phyloP scores from a whole-genome alignment of 2,113 vertebrate genomes.

The Anhinga rufa region DNA sequence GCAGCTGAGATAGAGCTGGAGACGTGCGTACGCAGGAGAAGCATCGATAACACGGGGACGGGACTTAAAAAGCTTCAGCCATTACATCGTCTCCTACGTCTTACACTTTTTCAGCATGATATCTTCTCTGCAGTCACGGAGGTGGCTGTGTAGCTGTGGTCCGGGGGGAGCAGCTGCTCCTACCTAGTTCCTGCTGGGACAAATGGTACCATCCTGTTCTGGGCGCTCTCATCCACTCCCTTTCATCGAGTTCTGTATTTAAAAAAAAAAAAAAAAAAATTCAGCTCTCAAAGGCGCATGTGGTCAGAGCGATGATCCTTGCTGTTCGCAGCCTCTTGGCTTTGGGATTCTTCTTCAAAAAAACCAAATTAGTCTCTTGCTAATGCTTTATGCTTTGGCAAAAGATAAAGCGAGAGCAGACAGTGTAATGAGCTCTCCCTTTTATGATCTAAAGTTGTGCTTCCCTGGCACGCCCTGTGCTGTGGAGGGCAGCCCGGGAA shows the following conservation, averaged over 20 bases:
- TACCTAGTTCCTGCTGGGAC: neutral
- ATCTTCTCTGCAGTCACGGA: neutral
- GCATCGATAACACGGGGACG: fast-evolving
- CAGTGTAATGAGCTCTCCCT: neutral
- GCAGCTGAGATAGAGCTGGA: neutral
- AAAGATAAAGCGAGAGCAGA: neutral
- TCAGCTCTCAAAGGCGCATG: neutral
- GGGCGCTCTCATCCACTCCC: neutral
- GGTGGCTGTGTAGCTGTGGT: too few relatives aligned
- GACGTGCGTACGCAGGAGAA: fast-evolving
- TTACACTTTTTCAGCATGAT: fast-evolving
- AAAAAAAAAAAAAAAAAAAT: neutral
- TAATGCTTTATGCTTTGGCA: neutral
- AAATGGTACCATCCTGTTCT: neutral
- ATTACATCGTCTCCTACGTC: fast-evolving
- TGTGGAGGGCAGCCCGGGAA: neutral
- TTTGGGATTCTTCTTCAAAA: neutral
- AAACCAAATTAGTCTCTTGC: neutral
- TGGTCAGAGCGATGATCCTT: neutral
- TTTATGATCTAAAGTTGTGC: neutral
- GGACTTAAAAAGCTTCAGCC: neutral
- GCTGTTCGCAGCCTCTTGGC: neutral
- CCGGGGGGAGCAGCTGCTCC: neutral
- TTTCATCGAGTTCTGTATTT: neutral
- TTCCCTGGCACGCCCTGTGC: neutral